Conservation (phyloP, 2,888 invertebrate species). For the Actias luna region DNA sequence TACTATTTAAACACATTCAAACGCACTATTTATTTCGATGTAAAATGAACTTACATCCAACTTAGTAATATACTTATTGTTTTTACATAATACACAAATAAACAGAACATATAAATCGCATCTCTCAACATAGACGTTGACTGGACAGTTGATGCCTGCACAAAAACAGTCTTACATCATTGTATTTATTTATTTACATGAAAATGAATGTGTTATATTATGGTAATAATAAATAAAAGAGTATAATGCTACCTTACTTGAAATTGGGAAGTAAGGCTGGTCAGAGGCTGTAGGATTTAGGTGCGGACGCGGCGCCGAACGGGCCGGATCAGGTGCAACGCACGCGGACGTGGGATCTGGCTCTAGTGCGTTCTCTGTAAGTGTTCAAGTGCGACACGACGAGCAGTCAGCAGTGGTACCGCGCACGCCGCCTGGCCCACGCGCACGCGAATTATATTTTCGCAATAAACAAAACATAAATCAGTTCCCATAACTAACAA, state of each 20-base stretch:
- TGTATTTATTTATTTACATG: background rate
- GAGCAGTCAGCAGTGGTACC: constrained; percentile 58
- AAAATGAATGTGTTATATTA: background rate
- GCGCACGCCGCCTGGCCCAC: constrained; percentile 71
- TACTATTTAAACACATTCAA: too few relatives aligned
- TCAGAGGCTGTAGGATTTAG: constrained; percentile 43
- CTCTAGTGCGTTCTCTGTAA: constrained; percentile 25
- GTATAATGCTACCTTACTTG: background rate
- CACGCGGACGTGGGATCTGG: constrained; percentile 48
- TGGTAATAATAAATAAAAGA: background rate
- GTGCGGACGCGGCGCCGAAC: constrained; percentile 36
- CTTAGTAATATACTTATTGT: too few relatives aligned
- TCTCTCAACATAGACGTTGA: too few relatives aligned
- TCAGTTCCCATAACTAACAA: constrained; percentile 49
- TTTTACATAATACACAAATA: too few relatives aligned
- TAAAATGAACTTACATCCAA: too few relatives aligned
- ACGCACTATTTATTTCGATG: too few relatives aligned
- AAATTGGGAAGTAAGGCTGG: constrained; percentile 8
- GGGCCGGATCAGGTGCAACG: constrained; percentile 69
- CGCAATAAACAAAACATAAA: constrained; percentile 51
- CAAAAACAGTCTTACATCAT: too few relatives aligned
- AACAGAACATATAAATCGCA: too few relatives aligned
- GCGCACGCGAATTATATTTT: constrained; percentile 69
- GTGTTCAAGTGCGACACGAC: background rate
- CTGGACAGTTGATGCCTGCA: too few relatives aligned